Percentiles rank a stretch among this genome's conserved stretches.
Evolutionary conservation across 2,113 vertebrate species (phyloP).

Genomic region (Cololabis saira): DNA sequence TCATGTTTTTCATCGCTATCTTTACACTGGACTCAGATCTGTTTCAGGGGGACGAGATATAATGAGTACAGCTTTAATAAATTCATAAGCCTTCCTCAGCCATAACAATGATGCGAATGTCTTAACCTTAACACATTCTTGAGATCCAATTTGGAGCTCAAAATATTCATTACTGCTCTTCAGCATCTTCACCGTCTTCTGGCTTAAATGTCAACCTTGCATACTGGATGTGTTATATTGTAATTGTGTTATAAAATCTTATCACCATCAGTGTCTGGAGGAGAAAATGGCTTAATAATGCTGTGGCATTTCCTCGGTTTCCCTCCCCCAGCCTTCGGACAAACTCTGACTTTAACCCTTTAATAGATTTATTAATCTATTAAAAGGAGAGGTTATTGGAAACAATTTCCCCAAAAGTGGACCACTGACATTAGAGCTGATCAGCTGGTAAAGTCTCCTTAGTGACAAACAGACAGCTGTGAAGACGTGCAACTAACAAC

Average conservation of each 20-base stretch:
- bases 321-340: neutral
- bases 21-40: no score
- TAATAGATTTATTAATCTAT: no score
- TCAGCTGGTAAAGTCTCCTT: no score
- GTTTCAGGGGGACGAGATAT: no score
- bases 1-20: no score
- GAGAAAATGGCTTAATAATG: constrained; percentile 8
- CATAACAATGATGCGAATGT: neutral
- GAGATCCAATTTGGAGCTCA: neutral
- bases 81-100: neutral
- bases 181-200: constrained; percentile 6
- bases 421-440: no score
- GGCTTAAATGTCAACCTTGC: constrained; percentile 18
- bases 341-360: constrained; percentile 7
- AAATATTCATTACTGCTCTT: neutral
- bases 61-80: neutral
- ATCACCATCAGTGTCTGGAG: neutral
- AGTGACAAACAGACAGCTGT: no score
- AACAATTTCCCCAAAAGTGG: no score
- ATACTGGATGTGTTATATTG: neutral
- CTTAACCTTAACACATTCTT: neutral
- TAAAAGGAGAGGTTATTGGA: no score
- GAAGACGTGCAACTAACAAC: no score
- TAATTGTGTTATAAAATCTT: neutral
- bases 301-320: constrained; percentile 10